phyloP scores from a whole-genome alignment of 2,113 vertebrate genomes.

The Lethenteron camtschaticum region DNA sequence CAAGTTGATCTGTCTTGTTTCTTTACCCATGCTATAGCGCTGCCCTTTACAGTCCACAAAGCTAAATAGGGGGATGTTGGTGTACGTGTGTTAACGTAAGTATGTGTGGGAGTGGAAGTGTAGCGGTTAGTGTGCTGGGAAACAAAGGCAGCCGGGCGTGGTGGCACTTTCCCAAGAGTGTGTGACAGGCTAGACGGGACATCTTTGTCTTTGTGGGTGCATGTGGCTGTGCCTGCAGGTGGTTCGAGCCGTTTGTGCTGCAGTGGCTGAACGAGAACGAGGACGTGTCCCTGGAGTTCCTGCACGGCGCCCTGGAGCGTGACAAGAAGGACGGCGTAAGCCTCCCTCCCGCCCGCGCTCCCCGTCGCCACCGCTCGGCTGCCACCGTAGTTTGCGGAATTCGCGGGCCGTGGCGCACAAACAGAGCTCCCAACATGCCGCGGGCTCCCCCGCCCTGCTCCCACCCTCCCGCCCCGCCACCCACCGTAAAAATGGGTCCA shows the following conservation, averaged over 20 bases:
- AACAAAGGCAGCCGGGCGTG: too few species aligned
- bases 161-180: too few species aligned
- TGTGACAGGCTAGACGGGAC: too few species aligned
- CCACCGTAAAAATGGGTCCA: not conserved
- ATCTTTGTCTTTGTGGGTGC: too few species aligned
- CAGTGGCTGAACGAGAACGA: conserved; percentile 98
- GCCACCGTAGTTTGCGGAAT: too few species aligned
- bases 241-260: conserved; percentile 96
- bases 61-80: too few species aligned
- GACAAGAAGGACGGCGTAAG: conserved; percentile 95
- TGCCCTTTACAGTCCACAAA: too few species aligned
- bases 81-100: too few species aligned
- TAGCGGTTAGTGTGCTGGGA: too few species aligned
- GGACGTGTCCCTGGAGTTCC: conserved; percentile 84
- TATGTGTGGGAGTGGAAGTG: too few species aligned
- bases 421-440: not conserved
- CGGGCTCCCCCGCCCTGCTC: not conserved
- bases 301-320: conserved; percentile 72
- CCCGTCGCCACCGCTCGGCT: not conserved
- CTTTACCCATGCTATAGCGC: too few species aligned
- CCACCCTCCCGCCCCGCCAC: not conserved
- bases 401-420: not conserved
- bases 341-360: conserved; percentile 14
- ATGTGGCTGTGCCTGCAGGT: conserved; percentile 25
- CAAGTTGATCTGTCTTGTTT: too few species aligned